These are phyloP conservation scores for Lordiphosa clarofinis DNA, from an alignment of 1,140 invertebrate genomes.

Conservation along the genomic window DNA sequence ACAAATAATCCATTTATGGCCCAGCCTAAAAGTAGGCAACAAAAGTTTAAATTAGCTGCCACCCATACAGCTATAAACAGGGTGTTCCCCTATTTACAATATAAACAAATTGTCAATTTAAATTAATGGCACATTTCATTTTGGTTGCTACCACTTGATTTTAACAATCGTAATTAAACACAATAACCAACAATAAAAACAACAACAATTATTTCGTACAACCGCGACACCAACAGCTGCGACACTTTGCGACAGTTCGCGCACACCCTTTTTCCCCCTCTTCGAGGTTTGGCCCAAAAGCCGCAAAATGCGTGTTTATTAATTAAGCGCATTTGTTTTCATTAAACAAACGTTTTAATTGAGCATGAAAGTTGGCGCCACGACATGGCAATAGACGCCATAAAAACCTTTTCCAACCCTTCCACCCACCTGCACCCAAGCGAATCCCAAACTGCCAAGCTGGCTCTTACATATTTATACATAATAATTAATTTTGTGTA, in stretches of 20 bases:
- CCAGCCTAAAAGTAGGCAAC: conserved; percentile 10
- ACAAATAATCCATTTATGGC: conserved; percentile 1
- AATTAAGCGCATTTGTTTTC: conserved; percentile 80
- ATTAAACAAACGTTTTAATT: conserved; percentile 79
- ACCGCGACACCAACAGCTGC: conserved; percentile 66
- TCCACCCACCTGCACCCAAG: conserved; percentile 18
- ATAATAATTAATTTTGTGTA: conserved; percentile 72
- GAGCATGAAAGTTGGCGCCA: conserved; percentile 78
- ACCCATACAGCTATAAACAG: conserved; percentile 10
- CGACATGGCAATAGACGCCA: conserved; percentile 55
- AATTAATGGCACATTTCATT: conserved; percentile 31
- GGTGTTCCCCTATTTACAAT: conserved; percentile 15
- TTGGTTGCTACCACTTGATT: conserved; percentile 46
- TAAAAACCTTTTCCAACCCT: conserved; percentile 27
- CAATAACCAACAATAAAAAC: conserved; percentile 23
- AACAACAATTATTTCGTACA: conserved; percentile 57
- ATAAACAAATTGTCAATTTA: conserved; percentile 50
- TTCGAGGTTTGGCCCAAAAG: conserved; percentile 30
- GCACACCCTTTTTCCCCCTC: conserved; percentile 12
- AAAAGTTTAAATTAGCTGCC: neutral
- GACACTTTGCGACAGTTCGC: conserved; percentile 50
- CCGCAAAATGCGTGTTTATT: conserved; percentile 80
- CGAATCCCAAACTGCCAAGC: conserved; percentile 5
- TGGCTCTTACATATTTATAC: conserved; percentile 43
- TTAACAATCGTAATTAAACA: conserved; percentile 49